Evolutionary conservation across 1,140 invertebrate species (phyloP), one percentile per base, ranked within the genome.

Genomic region (Cotesia chilonis): DNA sequence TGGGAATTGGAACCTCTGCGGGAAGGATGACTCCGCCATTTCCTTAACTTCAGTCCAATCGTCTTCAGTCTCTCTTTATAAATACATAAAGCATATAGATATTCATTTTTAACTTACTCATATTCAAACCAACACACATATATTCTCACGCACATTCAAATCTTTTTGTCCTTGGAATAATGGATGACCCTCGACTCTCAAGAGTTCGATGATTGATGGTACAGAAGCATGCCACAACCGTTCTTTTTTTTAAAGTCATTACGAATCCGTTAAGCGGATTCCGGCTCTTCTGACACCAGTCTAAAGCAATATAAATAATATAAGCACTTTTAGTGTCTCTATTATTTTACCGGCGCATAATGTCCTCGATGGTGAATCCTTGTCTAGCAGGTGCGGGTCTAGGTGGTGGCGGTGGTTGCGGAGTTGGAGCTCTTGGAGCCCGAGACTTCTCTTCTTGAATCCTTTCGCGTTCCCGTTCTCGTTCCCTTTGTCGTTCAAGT

Each of bases 321-420:
- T 7, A 35, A 38, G 28, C 28, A n/a, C 14, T 20, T 47, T 20
- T 35, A 41, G 38, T 9, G 36, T 47, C 41, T 47, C 36, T 6
- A 60, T 60, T 17, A 12, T 37, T 68, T 68, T 86, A 87, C 77
- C 85, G 84, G 10, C 85, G 84, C 85, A 87, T 86, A 47, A 87
- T 87, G 47, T 87, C 85, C 0, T 84, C 85, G 70, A 87, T 87
- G 4, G 85, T 87, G 74, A 87, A 87, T n/a, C 86, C 86, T 37
- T 87, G 85, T 41, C 84, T 81, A 0, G 80, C 70, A 0, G 85
- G 84, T 1, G 82, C 72, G 4, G 85, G 84, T 73, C 84, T 85
- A 17, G 87, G 86, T 55, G 85, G 81, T 37, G 76, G 84, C 47
- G 75, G 84, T 61, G 87, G 88, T 47, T 89, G 89, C 4, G 89